A percentile compares a stretch with the other conserved stretches of the same genome.
Evolutionary conservation across 2,797 vertebrate species (phyloP).

Genomic region (Acanthurus tractus): DNA sequence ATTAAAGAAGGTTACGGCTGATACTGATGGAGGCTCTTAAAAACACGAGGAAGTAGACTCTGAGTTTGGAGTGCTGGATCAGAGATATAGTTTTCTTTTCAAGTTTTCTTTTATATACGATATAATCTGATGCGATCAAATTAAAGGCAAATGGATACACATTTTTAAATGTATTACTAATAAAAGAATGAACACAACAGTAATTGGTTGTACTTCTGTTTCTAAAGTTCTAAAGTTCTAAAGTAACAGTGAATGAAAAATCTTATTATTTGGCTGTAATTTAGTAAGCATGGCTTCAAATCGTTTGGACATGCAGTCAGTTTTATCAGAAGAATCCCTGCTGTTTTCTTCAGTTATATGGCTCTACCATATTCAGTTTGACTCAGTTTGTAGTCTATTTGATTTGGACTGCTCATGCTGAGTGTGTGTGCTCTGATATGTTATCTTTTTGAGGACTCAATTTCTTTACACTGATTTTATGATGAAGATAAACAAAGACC

Average conservation of each 20-base stretch:
- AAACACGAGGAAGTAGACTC: too few species aligned
- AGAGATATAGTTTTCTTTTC: too few species aligned
- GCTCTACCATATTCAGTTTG: slow-evolving; percentile 13
- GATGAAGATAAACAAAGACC: not conserved
- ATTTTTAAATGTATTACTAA: not conserved
- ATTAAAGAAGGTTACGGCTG: not conserved
- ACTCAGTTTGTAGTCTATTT: slow-evolving; percentile 29
- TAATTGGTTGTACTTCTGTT: not conserved
- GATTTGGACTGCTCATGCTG: slow-evolving; percentile 14
- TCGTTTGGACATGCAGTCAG: slow-evolving; percentile 28
- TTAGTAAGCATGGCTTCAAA: slow-evolving; percentile 6
- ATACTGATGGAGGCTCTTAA: not conserved
- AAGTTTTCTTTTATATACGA: too few species aligned
- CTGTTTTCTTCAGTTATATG: slow-evolving; percentile 21
- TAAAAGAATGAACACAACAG: not conserved
- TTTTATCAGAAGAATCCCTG: slow-evolving; percentile 37
- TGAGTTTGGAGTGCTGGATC: too few species aligned
- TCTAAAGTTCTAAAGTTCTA: too few species aligned
- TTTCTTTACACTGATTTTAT: not conserved
- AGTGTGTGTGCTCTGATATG: not conserved
- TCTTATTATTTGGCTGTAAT: slow-evolving; percentile 12
- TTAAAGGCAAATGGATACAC: too few species aligned
- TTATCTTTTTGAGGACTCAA: slow-evolving; percentile 8
- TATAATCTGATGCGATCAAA: too few species aligned
- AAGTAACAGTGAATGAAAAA: slow-evolving; percentile 12